These are phyloP conservation scores for Thamnaconus septentrionalis DNA, from an alignment of 2,113 vertebrate species.

Conservation along the genomic window DNA sequence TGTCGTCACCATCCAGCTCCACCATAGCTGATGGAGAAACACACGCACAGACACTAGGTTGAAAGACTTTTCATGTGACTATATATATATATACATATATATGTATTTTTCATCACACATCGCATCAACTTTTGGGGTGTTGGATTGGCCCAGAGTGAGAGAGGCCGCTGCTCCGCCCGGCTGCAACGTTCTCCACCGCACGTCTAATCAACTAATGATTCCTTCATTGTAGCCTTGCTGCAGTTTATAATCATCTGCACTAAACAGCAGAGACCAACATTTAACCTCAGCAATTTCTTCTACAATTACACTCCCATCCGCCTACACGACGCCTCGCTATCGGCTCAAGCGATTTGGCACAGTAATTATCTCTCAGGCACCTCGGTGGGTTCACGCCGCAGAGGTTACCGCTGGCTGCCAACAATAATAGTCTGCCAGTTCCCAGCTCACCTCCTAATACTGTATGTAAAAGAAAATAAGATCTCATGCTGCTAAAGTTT, in stretches of 20 bases:
- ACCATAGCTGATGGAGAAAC: conserved; percentile 84
- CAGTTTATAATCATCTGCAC: conserved; percentile 46
- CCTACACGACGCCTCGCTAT: conserved; percentile 21
- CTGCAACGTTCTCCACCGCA: background rate
- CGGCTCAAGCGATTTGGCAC: conserved; percentile 42
- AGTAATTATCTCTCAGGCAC: conserved; percentile 41
- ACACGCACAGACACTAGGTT: conserved; percentile 6
- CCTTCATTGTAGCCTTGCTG: conserved; percentile 33
- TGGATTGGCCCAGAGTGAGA: too few relatives aligned
- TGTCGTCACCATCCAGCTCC: conserved; percentile 91
- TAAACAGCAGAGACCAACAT: conserved; percentile 50
- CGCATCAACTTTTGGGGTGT: too few relatives aligned
- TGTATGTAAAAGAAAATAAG: too few relatives aligned
- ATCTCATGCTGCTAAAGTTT: too few relatives aligned
- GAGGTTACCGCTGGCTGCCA: conserved; percentile 16
- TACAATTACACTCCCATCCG: conserved; percentile 42
- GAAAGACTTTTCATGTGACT: too few relatives aligned
- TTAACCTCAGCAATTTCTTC: conserved; percentile 56
- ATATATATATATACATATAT: too few relatives aligned
- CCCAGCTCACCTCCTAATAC: too few relatives aligned
- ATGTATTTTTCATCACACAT: too few relatives aligned
- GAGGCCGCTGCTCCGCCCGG: too few relatives aligned
- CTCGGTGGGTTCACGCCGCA: conserved; percentile 30
- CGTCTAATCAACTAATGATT: conserved; percentile 49
- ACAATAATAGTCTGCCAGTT: conserved; percentile 10